Evolutionary conservation across 2,797 vertebrate genomes (phyloP).

Genomic region (Amblyraja radiata): DNA sequence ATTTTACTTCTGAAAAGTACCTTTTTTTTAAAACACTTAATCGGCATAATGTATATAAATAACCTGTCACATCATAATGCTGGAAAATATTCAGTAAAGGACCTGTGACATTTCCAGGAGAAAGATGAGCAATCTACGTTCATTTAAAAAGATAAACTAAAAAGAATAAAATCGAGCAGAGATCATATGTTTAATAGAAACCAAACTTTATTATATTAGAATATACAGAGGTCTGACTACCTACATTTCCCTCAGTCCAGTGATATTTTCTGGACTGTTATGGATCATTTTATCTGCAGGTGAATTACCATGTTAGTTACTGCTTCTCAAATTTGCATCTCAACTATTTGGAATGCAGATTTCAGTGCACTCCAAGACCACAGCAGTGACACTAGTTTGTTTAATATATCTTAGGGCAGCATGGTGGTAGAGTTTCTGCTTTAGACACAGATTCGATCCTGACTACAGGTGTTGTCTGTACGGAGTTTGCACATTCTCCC

Average conservation of each 20-base stretch:
- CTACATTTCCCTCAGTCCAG: neutral
- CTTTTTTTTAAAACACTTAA: neutral
- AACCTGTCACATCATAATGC: neutral
- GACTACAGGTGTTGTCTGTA: no score
- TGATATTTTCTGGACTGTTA: neutral
- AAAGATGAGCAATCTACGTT: neutral
- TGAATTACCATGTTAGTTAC: neutral
- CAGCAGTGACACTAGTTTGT: neutral
- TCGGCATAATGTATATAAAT: neutral
- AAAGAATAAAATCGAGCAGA: neutral
- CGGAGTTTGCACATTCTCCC: no score
- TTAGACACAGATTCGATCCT: no score
- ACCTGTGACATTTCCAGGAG: neutral
- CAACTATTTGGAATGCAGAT: neutral
- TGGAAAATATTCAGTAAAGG: neutral
- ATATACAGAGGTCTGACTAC: neutral
- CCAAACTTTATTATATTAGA: constrained; percentile 19
- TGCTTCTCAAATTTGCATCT: neutral
- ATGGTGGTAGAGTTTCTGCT: no score
- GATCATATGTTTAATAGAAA: neutral
- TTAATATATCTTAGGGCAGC: neutral
- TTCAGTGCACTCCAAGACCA: neutral
- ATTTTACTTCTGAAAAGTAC: neutral
- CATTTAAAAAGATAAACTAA: neutral
- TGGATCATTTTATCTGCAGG: neutral